Conservation (phyloP, 2,888 invertebrate genomes). For the Ophion obscuratus region DNA sequence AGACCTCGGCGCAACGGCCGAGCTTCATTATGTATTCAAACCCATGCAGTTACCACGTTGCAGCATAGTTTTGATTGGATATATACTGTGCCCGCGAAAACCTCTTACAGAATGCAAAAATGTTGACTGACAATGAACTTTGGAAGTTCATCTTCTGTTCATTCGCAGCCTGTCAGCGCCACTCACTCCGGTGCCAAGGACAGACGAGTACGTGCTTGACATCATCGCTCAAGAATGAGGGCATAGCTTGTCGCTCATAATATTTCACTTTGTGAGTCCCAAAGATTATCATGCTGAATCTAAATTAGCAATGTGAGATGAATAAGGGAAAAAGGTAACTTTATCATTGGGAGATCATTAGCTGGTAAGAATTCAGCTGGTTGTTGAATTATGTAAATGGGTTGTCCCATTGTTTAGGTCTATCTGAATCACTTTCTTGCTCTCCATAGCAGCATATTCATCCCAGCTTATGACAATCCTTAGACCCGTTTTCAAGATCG, state of each 20-base stretch:
- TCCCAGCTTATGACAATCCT: too few relatives aligned
- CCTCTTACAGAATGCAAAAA: conserved; percentile 47
- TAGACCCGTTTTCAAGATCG: too few relatives aligned
- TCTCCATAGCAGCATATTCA: too few relatives aligned
- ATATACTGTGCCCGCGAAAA: conserved; percentile 4
- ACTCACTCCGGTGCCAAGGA: conserved; percentile 10
- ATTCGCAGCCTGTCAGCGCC: not conserved
- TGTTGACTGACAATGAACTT: conserved; percentile 54
- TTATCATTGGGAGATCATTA: too few relatives aligned
- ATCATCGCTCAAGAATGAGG: not conserved
- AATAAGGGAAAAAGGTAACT: too few relatives aligned
- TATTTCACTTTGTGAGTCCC: not conserved
- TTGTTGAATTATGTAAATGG: too few relatives aligned
- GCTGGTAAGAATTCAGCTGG: too few relatives aligned
- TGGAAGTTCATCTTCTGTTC: conserved; percentile 31
- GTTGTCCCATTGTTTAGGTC: too few relatives aligned
- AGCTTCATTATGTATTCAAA: conserved; percentile 63
- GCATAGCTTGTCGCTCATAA: not conserved
- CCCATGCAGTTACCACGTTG: conserved; percentile 56
- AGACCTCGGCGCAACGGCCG: conserved; percentile 53
- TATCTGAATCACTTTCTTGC: too few relatives aligned
- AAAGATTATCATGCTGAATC: not conserved
- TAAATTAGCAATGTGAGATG: not conserved
- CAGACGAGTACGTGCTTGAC: not conserved
- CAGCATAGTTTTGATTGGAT: conserved; percentile 42